Evolutionary conservation across 2,113 vertebrate genomes (phyloP), one percentile per base, ranked within the genome.

Genomic region (Anhinga rufa): DNA sequence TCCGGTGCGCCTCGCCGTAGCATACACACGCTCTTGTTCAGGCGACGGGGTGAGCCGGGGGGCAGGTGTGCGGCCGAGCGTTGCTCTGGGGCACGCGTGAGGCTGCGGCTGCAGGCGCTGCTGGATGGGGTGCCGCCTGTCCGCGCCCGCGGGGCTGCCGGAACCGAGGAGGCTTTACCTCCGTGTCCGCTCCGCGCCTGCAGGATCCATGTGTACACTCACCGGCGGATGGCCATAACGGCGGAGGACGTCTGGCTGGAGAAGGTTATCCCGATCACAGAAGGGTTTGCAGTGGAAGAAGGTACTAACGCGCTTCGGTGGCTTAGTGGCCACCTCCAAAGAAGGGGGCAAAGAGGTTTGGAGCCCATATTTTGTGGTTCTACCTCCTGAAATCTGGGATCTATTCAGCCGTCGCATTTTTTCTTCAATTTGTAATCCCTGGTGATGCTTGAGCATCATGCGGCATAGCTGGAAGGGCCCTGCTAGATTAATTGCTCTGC

Each of bases 181-280:
- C 48, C 5, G 0, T 2, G 9, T 49, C 22, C 77, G 61, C 88
- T 87, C 91, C 4, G 10, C 91, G 78, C 65, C 83, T 90, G 78
- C 89, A 99, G 99, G 95, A 96, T 99, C 93, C 98, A 99, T 10
- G 84, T 99, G 51, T 99, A 99, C 88, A 98, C 92, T 2, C 99
- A 99, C 95, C 98, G 98, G 91, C 98, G 99, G 94, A 99, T 99
- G 99, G 99, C 99, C 61, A 99, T 99, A 52, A 97, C 98, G 3
- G 99, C 98, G 24, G 99, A 99, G 8, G 99, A 99, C 21, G 98
- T 99, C 65, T 98, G 98, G 38, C 97, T 99, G 95, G 99, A 99
- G 89, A 97, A 97, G 16, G 97, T 99, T 16, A 95, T 99, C 77
- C 99, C 99, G 2, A 94, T 99, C 94, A 98, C 98, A 1, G 96